These are phyloP conservation scores for Tyrannus savana DNA, from an alignment of 2,113 vertebrate species.

Conservation along the genomic window DNA sequence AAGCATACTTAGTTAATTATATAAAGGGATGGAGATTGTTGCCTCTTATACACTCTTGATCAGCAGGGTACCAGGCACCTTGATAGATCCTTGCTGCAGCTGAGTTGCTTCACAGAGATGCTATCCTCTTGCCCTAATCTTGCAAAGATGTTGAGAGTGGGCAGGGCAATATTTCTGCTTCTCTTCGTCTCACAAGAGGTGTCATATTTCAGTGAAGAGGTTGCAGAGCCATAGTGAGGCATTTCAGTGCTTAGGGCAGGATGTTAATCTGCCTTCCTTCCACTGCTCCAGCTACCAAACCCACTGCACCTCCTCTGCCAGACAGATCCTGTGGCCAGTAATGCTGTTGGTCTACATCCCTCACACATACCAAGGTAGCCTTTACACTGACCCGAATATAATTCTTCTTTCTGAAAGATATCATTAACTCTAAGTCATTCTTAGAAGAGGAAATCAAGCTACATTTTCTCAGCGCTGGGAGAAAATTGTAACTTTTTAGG, in stretches of 20 bases:
- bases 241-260: background rate
- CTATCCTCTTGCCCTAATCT: background rate
- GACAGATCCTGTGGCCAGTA: background rate
- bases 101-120: background rate
- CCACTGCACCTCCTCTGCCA: background rate
- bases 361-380: background rate
- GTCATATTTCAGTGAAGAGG: background rate
- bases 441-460: background rate
- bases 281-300: background rate
- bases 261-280: background rate
- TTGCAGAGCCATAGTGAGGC: fast-evolving
- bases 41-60: background rate
- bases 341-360: background rate
- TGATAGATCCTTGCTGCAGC: background rate
- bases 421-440: background rate
- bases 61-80: background rate
- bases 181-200: background rate
- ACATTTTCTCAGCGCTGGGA: background rate
- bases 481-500: background rate
- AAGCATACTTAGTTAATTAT: background rate
- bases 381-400: background rate
- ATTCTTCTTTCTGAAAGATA: background rate
- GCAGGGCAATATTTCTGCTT: background rate
- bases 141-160: background rate
- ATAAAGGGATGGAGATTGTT: background rate